These are phyloP conservation scores for Heterocephalus glaber DNA, from an alignment of 2,113 vertebrate genomes.

Conservation along the genomic window DNA sequence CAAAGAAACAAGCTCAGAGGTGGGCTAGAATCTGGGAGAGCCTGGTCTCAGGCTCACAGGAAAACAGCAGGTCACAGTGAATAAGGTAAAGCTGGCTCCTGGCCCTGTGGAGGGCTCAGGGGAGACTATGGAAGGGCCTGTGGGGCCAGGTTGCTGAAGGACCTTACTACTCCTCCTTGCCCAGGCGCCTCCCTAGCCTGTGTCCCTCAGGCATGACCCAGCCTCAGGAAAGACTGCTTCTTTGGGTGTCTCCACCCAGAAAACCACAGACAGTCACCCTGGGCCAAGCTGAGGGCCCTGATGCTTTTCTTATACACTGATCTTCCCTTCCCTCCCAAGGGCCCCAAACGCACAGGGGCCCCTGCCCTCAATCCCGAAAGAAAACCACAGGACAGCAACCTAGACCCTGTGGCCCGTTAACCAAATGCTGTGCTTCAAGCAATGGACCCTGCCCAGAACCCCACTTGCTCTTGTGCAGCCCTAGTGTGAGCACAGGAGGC, in stretches of 20 bases:
- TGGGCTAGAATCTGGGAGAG: slow-evolving; percentile 69
- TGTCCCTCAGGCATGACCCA: background rate
- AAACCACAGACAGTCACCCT: background rate
- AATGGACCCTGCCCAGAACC: slow-evolving; percentile 53
- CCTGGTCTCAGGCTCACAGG: slow-evolving; percentile 60
- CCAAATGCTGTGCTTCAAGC: slow-evolving; percentile 90
- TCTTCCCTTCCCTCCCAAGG: slow-evolving; percentile 63
- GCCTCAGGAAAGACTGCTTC: slow-evolving; percentile 57
- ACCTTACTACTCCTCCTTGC: background rate
- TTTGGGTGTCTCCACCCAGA: slow-evolving; percentile 19
- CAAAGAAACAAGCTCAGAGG: slow-evolving; percentile 38
- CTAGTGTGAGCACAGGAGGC: slow-evolving; percentile 48
- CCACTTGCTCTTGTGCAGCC: slow-evolving; percentile 39
- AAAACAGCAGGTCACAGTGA: slow-evolving; percentile 51
- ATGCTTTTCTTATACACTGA: slow-evolving; percentile 49
- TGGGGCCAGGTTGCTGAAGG: slow-evolving; percentile 45
- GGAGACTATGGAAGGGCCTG: slow-evolving; percentile 22
- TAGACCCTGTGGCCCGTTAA: slow-evolving; percentile 78
- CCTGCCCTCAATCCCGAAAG: slow-evolving; percentile 43
- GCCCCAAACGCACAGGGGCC: slow-evolving; percentile 7
- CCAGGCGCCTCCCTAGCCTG: background rate
- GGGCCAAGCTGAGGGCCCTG: slow-evolving; percentile 36
- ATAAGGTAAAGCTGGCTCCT: slow-evolving; percentile 65
- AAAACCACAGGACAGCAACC: background rate
- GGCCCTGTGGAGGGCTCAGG: background rate